Evolutionary conservation across 1,140 invertebrate genomes (phyloP), one percentile per base, ranked within the genome.

Genomic region (Mercenaria mercenaria): DNA sequence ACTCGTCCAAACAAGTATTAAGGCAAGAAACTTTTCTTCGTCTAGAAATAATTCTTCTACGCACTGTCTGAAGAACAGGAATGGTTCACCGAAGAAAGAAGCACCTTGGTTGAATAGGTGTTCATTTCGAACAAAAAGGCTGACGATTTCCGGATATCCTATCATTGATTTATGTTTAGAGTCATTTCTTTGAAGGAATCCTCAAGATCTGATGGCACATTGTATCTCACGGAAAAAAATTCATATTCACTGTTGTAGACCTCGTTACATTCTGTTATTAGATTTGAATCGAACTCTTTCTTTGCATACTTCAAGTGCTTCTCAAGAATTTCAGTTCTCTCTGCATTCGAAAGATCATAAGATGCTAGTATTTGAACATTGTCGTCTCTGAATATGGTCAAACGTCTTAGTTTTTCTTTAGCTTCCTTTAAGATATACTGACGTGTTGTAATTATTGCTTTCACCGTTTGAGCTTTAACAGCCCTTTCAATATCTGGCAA

Each of bases 371-470:
- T 18, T 6, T 23, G 52, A 59, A n/a, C 23, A 23, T 18, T n/a
- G 23, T 59, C 52, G 23, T 59, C 52, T 23, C 52, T 59, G 10
- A 59, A 59, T 59, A 59, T 23, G 3, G 10, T 18, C 52, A 59
- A n/a, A n/a, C 15, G 20, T 23, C 23, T n/a, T 23, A 59, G 23
- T 20, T 59, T n/a, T 59, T 59, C 52, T 69, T 69, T 69, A 1
- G 79, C 50, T 26, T 82, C 59, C 29, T 59, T 23, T 3, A n/a
- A 26, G 3, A 82, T 82, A 32, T 82, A 82, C 59, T 82, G 52
- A 18, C 79, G 1, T 18, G 79, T 26, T 29, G 79, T 82, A 20
- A 82, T 82, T 15, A 82, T 64, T 0, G 47, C 26, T 37, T 61
- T 82, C 34, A 61, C 10, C 23, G 11, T n/a, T n/a, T 59, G 59